Percentiles rank a stretch among this genome's conserved stretches.
Evolutionary conservation across 1,140 invertebrate genomes (phyloP).

Genomic region (Laupala kohalensis): DNA sequence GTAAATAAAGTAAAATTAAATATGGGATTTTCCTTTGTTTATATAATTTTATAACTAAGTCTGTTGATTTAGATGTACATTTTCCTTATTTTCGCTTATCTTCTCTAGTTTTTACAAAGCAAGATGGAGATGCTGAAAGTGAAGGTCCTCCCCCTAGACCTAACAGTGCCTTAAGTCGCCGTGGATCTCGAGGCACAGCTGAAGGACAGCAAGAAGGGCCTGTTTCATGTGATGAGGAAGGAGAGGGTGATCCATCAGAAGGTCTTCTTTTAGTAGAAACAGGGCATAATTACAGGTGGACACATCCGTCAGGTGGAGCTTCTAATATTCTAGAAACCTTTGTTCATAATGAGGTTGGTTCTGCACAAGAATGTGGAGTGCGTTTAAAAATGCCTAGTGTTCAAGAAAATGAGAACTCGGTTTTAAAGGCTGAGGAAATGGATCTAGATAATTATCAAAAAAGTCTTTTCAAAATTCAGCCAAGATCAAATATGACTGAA

Average conservation of each 20-base stretch:
- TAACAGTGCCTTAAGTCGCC: neutral
- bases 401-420: neutral
- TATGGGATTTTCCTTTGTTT: too few species aligned
- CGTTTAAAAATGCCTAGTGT: neutral
- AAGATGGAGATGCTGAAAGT: constrained; percentile 22
- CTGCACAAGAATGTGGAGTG: neutral
- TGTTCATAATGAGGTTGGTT: constrained; percentile 12
- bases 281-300: neutral
- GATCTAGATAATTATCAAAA: constrained; percentile 13
- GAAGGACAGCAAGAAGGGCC: neutral
- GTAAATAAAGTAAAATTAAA: too few species aligned
- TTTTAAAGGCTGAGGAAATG: neutral
- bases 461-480: constrained; percentile 6
- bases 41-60: neutral
- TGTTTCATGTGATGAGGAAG: neutral
- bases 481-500: neutral
- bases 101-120: constrained; percentile 22
- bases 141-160: constrained; percentile 18
- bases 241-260: neutral
- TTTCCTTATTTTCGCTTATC: neutral
- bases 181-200: neutral
- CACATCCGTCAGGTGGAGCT: constrained; percentile 7
- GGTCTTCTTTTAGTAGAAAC: constrained; percentile 1
- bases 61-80: neutral
- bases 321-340: constrained; percentile 18